Evolutionary conservation across 2,888 invertebrate genomes (phyloP).

Genomic region (Salpingus planirostris): DNA sequence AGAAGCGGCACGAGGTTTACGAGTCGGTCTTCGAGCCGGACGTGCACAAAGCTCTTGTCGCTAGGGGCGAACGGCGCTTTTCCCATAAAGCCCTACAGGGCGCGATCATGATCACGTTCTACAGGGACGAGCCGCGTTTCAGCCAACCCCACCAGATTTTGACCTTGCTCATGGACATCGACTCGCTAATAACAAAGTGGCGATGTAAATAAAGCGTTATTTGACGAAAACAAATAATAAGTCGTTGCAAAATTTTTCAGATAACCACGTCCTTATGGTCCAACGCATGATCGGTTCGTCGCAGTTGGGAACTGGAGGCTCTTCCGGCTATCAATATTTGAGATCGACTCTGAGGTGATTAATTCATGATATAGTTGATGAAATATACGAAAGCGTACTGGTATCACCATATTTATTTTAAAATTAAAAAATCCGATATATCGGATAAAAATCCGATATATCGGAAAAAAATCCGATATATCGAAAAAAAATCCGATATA

Average conservation of each 20-base stretch:
- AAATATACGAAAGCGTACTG: too few species aligned
- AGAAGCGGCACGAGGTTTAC: conserved; percentile 75
- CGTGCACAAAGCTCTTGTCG: conserved; percentile 73
- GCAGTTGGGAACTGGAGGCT: conserved; percentile 93
- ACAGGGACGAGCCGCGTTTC: conserved; percentile 94
- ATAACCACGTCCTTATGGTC: conserved; percentile 97
- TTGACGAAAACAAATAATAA: not conserved
- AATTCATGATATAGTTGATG: conserved; percentile 1
- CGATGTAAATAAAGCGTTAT: conserved; percentile 64
- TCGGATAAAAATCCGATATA: too few species aligned
- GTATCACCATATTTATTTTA: too few species aligned
- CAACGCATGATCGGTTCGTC: conserved; percentile 98
- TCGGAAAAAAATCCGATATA: too few species aligned
- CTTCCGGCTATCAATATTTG: conserved; percentile 96
- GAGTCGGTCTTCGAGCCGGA: conserved; percentile 81
- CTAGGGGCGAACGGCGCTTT: conserved; percentile 80
- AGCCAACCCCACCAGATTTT: conserved; percentile 96
- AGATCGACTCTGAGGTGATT: conserved; percentile 87
- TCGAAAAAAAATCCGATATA: too few species aligned
- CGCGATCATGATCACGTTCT: conserved; percentile 96
- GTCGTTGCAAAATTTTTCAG: conserved; percentile 45
- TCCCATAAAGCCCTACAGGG: conserved; percentile 90
- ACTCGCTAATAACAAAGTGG: conserved; percentile 98
- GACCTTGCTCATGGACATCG: conserved; percentile 93
- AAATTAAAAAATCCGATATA: too few species aligned